Base-by-base conservation (phyloP, 1,140 invertebrate genomes). In the Ips nitidus region DNA sequence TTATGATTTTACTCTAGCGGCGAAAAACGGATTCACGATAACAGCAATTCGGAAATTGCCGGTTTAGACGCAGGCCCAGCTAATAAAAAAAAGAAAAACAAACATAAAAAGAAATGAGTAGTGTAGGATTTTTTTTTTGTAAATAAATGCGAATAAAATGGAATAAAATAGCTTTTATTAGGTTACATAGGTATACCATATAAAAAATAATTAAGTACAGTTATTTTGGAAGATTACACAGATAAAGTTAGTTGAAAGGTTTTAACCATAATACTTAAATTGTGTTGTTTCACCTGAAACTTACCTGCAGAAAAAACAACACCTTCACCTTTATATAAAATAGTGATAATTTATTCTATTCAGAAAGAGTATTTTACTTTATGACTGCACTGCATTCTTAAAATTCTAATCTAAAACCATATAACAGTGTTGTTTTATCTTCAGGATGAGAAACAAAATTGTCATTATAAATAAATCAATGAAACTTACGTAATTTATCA, bases 181-280 rank as follows among this genome's bases (percentile, higher is more conserved):
- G n/a, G 38, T 41, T 59, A 40, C 4, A 41, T 58, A 59, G 53
- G 22, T 50, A 2, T 2, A 50, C 6, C 22, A 3, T 50, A 50
- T 50, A 50, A 56, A 70, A 70, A 70, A 70, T 70, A 70, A 41
- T 70, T 70, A 70, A 70, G 60, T 64, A 70, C 68, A 70, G 50
- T n/a, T 38, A 70, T 61, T 43, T 41, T 60, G 47, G 47, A 22
- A 22, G 22, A 22, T 42, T 68, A 61, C 41, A 59, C 42, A 52
- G 22, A 56, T 59, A 7, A 40, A n/a, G 43, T 7, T 36, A 50
- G 41, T 37, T 47, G n/a, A 62, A 55, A 37, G 52, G 45, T 47
- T 4, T 47, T 47, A 47, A n/a, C n/a, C 45, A 22, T 50, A 22
- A 8, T 50, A 50, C 6, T 50, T 50, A 22, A 50, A 22, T 50